Conservation (phyloP, 2,888 invertebrate species). For the Cheilosia vulpina region DNA sequence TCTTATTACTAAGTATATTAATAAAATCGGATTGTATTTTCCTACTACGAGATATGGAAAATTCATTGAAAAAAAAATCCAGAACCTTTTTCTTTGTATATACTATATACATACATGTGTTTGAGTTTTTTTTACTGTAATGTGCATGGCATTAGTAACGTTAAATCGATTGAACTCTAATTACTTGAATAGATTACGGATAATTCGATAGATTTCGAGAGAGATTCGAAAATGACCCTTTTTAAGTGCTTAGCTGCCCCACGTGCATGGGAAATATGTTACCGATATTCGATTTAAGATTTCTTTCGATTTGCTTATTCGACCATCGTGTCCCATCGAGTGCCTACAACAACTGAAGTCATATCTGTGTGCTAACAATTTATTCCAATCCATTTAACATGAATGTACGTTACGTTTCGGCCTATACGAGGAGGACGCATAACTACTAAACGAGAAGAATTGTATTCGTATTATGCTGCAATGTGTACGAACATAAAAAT, state of each 20-base stretch:
- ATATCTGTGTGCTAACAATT: constrained; percentile 66
- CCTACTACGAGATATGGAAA: constrained; percentile 7
- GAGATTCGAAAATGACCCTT: constrained; percentile 31
- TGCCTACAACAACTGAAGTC: constrained; percentile 38
- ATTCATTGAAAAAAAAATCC: constrained; percentile 37
- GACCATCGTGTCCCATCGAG: constrained; percentile 35
- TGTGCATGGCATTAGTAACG: constrained; percentile 53
- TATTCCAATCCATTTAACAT: constrained; percentile 69
- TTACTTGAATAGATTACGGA: constrained; percentile 66
- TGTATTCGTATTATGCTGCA: constrained; percentile 1
- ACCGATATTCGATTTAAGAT: constrained; percentile 25
- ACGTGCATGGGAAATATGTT: constrained; percentile 36
- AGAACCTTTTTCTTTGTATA: constrained; percentile 20
- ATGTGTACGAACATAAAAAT: background rate
- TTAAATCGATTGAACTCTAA: constrained; percentile 70
- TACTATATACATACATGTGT: background rate
- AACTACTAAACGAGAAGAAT: constrained; percentile 1
- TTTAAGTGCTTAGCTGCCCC: constrained; percentile 40
- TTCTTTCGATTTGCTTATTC: constrained; percentile 57
- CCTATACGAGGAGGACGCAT: background rate
- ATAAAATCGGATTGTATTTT: constrained; percentile 27
- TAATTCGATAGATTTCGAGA: constrained; percentile 46
- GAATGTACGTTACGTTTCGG: constrained; percentile 29
- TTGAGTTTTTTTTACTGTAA: constrained; percentile 1
- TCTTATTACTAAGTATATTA: constrained; percentile 33